Base-by-base conservation (phyloP, 2,113 vertebrate species). In the Parus major region DNA sequence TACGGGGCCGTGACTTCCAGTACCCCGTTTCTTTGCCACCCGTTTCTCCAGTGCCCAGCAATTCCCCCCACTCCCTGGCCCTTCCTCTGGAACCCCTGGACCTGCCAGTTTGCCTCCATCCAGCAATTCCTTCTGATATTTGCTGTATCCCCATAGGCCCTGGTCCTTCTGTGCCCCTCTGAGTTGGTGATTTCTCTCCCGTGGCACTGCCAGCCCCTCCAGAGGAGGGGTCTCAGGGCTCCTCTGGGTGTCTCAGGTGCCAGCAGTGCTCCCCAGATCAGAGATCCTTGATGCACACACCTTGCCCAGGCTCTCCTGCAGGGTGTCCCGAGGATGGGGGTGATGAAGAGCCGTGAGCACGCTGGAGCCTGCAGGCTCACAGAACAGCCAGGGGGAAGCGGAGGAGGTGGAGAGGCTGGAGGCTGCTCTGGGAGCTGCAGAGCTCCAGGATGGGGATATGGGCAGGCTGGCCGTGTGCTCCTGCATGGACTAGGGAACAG, bases 381-480 rank as follows among this genome's bases (percentile, higher is more conserved):
- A 25, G 35, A 24, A 23, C 55, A 42, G 29, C 61, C 56, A 6
- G 9, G 16, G 12, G 6, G 24, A 31, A 90, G 76, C 46, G 42
- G 70, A 77, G 52, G 5, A 20, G 12, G 31, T 3, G 12, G 27
- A 60, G 46, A 22, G 23, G 41, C 31, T 42, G 81, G 23, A 69
- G 12, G 35, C 14, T 60, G 57, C 23, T 29, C 35, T 20, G 25
- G 31, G 65, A 23, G 20, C 47, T 63, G 46, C 52, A 49, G 59
- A 42, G 22, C 44, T 57, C 29, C 0, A 0, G 70, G 39, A 13
- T 11, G 5, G 57, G 33, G 35, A 28, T 14, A 19, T 14, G 35
- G 47, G 29, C 25, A 61, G 46, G 41, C 41, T 66, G 92, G 44
- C 70, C 25, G 3, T 8, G 15, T 5, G 7, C 47, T 61, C 61